Percentiles rank a stretch among this genome's conserved stretches.
Conservation (phyloP, 2,113 vertebrate species). For the Perca schrenkii region DNA sequence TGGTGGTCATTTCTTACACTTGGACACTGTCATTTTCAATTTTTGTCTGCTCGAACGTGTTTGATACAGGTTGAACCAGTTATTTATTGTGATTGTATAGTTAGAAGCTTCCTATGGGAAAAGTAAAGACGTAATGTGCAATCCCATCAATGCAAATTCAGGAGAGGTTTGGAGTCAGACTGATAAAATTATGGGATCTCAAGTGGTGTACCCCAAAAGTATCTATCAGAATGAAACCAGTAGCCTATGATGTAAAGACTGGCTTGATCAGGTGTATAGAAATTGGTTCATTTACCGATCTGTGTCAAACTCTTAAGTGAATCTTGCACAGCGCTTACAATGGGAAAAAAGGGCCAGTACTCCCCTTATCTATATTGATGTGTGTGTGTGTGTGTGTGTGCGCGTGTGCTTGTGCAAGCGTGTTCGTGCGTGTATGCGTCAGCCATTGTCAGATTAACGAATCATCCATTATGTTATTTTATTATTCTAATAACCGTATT, state of each 20-base stretch:
- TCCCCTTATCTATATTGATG: too few relatives aligned
- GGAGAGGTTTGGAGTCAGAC: neutral
- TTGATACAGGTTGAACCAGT: neutral
- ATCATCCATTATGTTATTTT: too few relatives aligned
- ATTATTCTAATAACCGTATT: too few relatives aligned
- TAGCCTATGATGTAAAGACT: neutral
- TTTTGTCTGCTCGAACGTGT: neutral
- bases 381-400: too few relatives aligned
- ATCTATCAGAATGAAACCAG: neutral
- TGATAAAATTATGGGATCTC: neutral
- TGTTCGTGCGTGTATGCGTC: too few relatives aligned
- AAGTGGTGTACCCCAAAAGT: neutral
- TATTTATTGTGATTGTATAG: neutral
- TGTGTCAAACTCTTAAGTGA: too few relatives aligned
- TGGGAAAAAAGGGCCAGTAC: too few relatives aligned
- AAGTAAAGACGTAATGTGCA: neutral
- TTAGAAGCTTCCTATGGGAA: neutral
- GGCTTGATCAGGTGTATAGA: neutral
- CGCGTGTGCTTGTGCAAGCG: too few relatives aligned
- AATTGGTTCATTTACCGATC: too few relatives aligned
- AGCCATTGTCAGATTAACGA: too few relatives aligned
- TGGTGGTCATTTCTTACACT: conserved; percentile 17
- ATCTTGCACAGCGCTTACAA: too few relatives aligned
- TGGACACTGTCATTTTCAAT: neutral
- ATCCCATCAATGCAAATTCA: neutral